Percentiles rank a stretch among this genome's conserved stretches.
Conservation (phyloP, 2,113 vertebrate genomes). For the Fulica atra region DNA sequence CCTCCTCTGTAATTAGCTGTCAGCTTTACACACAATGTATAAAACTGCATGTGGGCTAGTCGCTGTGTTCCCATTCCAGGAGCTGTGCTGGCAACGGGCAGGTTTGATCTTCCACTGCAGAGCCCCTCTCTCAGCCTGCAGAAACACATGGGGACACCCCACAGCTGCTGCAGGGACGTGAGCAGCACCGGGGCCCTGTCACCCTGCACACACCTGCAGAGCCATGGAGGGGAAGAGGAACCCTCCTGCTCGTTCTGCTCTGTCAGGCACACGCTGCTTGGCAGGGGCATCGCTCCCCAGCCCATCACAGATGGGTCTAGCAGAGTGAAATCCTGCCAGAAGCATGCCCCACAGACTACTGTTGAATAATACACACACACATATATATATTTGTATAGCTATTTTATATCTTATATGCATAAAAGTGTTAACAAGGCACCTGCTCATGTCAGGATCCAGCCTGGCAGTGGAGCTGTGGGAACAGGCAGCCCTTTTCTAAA, state of each 20-base stretch:
- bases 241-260: background rate
- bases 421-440: background rate
- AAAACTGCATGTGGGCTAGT: background rate
- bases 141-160: background rate
- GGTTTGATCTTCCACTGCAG: background rate
- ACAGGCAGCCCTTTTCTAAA: background rate
- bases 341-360: background rate
- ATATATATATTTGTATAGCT: background rate
- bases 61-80: too few species aligned
- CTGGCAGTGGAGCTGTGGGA: background rate
- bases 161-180: accelerated
- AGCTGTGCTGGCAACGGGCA: background rate
- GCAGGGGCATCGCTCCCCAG: background rate
- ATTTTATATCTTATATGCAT: too few species aligned
- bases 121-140: background rate
- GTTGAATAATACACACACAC: background rate
- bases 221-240: background rate
- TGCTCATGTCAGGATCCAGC: background rate
- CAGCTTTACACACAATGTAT: background rate
- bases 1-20: background rate
- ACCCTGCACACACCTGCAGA: background rate
- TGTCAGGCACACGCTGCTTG: accelerated
- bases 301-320: background rate
- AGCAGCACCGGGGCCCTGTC: background rate
- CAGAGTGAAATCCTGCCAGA: background rate